phyloP scores from a whole-genome alignment of 2,797 vertebrate genomes.

The Sphaeramia orbicularis region DNA sequence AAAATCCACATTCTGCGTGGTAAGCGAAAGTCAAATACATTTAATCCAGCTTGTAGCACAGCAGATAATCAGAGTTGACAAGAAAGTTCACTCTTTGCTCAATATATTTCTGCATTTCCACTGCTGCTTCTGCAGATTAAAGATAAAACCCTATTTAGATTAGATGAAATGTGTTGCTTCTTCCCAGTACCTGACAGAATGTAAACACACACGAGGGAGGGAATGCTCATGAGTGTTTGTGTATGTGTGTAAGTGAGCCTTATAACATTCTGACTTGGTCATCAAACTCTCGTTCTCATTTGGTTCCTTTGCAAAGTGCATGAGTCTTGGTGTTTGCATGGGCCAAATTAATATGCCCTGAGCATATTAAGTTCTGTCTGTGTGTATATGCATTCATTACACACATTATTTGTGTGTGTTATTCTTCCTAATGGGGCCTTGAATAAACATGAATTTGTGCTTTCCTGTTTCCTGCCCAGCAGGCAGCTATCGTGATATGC shows the following conservation, averaged over 20 bases:
- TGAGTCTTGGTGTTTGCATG: slow-evolving; percentile 21
- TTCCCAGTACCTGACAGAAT: slow-evolving; percentile 45
- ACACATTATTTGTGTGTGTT: slow-evolving; percentile 27
- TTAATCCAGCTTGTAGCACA: slow-evolving; percentile 31
- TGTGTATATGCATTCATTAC: slow-evolving; percentile 22
- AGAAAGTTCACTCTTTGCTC: slow-evolving; percentile 40
- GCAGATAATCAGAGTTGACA: slow-evolving; percentile 46
- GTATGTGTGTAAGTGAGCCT: slow-evolving; percentile 9
- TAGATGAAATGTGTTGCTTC: slow-evolving; percentile 42
- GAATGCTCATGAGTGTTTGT: slow-evolving; percentile 22
- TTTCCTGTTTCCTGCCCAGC: slow-evolving; percentile 55
- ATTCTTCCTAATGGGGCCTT: slow-evolving; percentile 34
- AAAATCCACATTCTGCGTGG: slow-evolving; percentile 5
- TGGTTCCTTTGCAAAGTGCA: slow-evolving; percentile 23
- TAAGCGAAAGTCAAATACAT: slow-evolving; percentile 23
- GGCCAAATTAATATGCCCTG: slow-evolving; percentile 23
- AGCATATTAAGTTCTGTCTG: slow-evolving; percentile 23
- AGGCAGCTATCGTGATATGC: slow-evolving; percentile 34
- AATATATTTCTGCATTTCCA: slow-evolving; percentile 32
- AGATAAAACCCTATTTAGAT: slow-evolving; percentile 53
- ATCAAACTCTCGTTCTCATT: slow-evolving; percentile 48
- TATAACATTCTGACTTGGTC: slow-evolving; percentile 39
- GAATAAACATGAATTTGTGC: slow-evolving; percentile 66
- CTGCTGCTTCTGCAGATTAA: slow-evolving; percentile 41
- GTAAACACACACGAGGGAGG: slow-evolving; percentile 47